Evolutionary conservation across 2,888 invertebrate genomes (phyloP), one percentile per base, ranked within the genome.

Genomic region (Lepidochrysops patricia): DNA sequence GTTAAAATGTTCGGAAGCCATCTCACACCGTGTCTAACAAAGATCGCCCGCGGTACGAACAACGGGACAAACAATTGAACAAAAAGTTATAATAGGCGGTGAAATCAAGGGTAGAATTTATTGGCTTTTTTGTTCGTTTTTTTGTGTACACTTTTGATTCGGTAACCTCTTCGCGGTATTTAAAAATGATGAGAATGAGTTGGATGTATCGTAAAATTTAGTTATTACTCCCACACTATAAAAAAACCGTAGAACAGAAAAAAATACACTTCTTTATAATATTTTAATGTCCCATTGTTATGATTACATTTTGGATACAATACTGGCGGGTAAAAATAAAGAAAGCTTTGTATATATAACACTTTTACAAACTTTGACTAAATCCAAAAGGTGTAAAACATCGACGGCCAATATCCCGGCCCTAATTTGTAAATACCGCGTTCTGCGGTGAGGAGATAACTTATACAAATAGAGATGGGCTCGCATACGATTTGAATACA

Each of bases 391-490:
- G 5, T 50, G 23, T 50, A 7, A 15, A 52, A 58, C 12, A 37
- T 59, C 52, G 59, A 57, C 26, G 27, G 13, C 12, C n/a, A 19
- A 57, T 19, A 2, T 27, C 35, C 48, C 58, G 50, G 66, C 35
- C 1, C 58, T 57, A 64, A 15, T 13, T 54, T 49, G 58, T 58
- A 58, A 58, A 58, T 58, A 58, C 61, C 43, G 63, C 61, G 61
- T 67, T 67, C 77, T 78, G 78, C 70, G 67, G 61, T 50, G 67
- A 60, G 63, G 65, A 69, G 78, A 79, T 79, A 79, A 71, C 74
- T 68, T 68, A 70, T 70, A 69, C 76, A 77, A 78, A 79, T 79
- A 79, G 77, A 76, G 79, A 74, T 73, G 78, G 64, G 77, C 58
- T 58, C 48, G 48, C 72, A 72, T 74, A 61, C 72, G 70, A 78